Base-by-base conservation (phyloP, 2,888 invertebrate species). In the Trachelus troglodyta region DNA sequence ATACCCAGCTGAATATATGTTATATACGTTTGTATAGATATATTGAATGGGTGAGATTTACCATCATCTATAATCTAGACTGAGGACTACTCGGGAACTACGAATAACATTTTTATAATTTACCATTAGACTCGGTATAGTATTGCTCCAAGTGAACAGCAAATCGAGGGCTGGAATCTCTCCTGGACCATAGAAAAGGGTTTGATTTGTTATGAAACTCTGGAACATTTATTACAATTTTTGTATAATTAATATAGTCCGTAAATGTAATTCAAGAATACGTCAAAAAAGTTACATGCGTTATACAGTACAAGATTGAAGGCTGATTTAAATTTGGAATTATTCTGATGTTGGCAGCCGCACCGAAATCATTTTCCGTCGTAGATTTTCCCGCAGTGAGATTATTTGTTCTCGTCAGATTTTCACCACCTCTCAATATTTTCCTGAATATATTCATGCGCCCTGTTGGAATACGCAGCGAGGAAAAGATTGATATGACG, bases 161-260 rank as follows among this genome's bases (percentile, higher is more conserved):
- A 94, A 94, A 94, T 94, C 94, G 93, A 92, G 94, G 92, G 94
- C 94, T 94, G 94, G 93, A 94, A 93, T 94, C 93, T 92, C 93
- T 92, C 93, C 93, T 93, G 94, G 92, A 94, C 94, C 94, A 93
- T 71, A 1, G 56, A 9, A 56, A 56, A 9, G 23, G 9, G 23
- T 23, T 56, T 56, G 9, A 23, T 15, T 56, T 23, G 15, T 56
- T 56, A 56, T 0, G 23, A 6, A 1, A 15, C 23, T 56, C 1
- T 56, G 2, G 15, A 56, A 56, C 2, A 23, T 56, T 23, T 56
- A 56, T 56, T 3, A 56, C 2, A 23, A 23, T 56, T 56, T 23
- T 9, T 56, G 1, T 56, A 56, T 23, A 56, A 56, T 23, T 23
- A 23, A 56, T 23, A 23, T 23, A 56, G 12, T 35, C 3, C 35